phyloP scores from a whole-genome alignment of 2,113 vertebrate genomes.

The Sinocyclocheilus rhinocerous region DNA sequence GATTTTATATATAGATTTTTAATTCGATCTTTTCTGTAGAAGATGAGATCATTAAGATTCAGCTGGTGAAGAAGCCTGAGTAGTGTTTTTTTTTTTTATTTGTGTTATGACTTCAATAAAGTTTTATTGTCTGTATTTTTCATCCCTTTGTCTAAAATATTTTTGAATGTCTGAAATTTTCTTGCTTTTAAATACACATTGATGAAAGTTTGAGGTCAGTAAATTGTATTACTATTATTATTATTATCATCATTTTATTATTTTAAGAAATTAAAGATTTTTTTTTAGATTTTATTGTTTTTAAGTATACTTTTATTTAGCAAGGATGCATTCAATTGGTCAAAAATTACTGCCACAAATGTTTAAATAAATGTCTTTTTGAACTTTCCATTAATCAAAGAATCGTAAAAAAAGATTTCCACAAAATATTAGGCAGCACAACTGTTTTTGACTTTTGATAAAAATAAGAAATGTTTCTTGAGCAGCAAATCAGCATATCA shows the following conservation, averaged over 20 bases:
- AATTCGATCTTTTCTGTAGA: not conserved
- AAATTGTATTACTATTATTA: not conserved
- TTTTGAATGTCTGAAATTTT: not conserved
- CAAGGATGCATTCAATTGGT: not conserved
- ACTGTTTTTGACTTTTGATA: no score
- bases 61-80: not conserved
- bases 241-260: not conserved
- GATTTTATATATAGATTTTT: constrained; percentile 19
- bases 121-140: constrained; percentile 2
- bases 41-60: not conserved
- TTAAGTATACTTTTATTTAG: not conserved
- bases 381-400: not conserved
- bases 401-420: not conserved
- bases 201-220: not conserved
- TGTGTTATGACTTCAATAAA: constrained; percentile 22
- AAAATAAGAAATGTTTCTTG: no score
- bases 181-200: not conserved
- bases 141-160: not conserved
- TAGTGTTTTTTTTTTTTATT: not conserved
- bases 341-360: not conserved
- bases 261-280: not conserved
- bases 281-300: no score
- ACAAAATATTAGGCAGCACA: not conserved
- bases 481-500: no score
- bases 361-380: no score